Evolutionary conservation across 2,797 vertebrate genomes (phyloP), one percentile per base, ranked within the genome.

Genomic region (Cetoscarus ocellatus): DNA sequence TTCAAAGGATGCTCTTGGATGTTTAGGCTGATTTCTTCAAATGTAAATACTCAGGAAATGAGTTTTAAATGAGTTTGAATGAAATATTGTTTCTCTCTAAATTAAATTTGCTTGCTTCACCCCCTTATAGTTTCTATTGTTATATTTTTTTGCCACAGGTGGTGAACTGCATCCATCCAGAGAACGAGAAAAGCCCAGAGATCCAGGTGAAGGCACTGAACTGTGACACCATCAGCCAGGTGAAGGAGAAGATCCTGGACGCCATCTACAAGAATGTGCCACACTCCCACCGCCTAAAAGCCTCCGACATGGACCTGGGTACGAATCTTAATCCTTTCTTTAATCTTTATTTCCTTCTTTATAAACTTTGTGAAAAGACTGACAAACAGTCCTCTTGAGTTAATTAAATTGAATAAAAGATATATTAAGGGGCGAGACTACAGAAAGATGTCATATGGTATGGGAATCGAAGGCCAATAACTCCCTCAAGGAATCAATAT

Each of bases 231-330:
- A 96, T 99, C 89, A 99, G 96, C 0, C 98, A 99, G 80, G 96
- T 98, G 83, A 99, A 99, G 87, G 98, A 99, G 91, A 99, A 99
- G 91, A 98, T 99, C 75, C 94, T 99, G 1, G 98, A 99, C 1
- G 97, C 98, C 85, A 97, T 99, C 90, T 99, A 98, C 90, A 99
- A 99, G 92, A 99, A 99, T 0, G 95, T 99, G 15, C 98, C 98
- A 7, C 97, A 97, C 79, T 99, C 98, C 3, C 97, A 98, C 58
- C 92, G 98, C 39, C 96, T 97, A 68, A 99, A 98, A 88, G 97
- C 97, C 56, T 96, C 96, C 1, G 98, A 99, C 82, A 98, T 99
- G 98, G 98, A 99, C 86, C 90, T 99, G 49, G 98, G 98, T 99
- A 93, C 54, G 91, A 85, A 17, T 66, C n/a, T n/a, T n/a, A n/a